Evolutionary conservation across 2,113 vertebrate species (phyloP).

Genomic region (Pionites leucogaster): DNA sequence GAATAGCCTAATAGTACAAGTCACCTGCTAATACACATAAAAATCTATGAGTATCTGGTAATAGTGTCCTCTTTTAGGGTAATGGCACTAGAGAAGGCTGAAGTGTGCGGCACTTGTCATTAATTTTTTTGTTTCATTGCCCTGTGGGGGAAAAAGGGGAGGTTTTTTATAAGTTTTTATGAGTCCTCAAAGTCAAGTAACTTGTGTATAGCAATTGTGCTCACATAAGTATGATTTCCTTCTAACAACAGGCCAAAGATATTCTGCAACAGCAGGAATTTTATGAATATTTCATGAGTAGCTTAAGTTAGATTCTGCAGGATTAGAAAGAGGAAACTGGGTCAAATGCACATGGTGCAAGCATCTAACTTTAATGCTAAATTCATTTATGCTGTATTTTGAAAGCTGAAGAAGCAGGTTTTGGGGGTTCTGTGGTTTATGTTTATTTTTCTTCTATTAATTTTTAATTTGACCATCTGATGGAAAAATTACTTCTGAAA

Average conservation of each 20-base stretch:
- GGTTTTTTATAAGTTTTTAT: background rate
- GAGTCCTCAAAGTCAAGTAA: background rate
- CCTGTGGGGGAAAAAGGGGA: background rate
- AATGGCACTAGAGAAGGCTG: background rate
- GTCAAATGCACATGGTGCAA: conserved; percentile 38
- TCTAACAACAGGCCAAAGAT: conserved; percentile 42
- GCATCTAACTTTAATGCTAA: conserved; percentile 26
- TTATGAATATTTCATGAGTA: conserved; percentile 66
- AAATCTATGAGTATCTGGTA: background rate
- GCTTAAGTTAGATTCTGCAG: conserved; percentile 56
- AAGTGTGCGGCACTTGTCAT: background rate
- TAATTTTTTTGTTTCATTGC: background rate
- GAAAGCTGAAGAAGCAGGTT: background rate
- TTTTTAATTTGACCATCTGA: background rate
- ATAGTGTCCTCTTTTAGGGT: background rate
- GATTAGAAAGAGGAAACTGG: conserved; percentile 63
- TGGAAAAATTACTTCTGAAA: background rate
- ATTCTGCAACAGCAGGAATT: conserved; percentile 46
- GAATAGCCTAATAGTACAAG: background rate
- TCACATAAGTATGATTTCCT: conserved; percentile 41
- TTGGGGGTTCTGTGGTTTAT: background rate
- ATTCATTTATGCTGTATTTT: conserved; percentile 18
- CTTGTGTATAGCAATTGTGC: background rate
- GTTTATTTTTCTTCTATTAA: background rate
- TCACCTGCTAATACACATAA: background rate